These are phyloP conservation scores for Euplexia lucipara DNA, from an alignment of 2,888 invertebrate genomes.

Conservation along the genomic window DNA sequence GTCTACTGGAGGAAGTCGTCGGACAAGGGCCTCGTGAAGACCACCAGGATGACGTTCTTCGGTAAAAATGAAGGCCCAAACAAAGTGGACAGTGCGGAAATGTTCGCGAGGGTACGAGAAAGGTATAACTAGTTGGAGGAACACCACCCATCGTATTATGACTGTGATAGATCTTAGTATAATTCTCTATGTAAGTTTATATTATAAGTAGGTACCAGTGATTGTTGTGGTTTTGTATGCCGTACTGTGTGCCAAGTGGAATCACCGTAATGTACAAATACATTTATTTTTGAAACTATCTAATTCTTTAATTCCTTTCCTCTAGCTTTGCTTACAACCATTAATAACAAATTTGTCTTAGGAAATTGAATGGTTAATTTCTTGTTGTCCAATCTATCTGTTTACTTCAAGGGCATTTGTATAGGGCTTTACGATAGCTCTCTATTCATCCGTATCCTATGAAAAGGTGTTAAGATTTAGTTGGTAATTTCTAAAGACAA, in stretches of 20 bases:
- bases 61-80: slow-evolving; percentile 88
- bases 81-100: slow-evolving; percentile 85
- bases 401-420: neutral
- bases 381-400: slow-evolving; percentile 11
- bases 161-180: slow-evolving; percentile 71
- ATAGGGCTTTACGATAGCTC: slow-evolving; percentile 18
- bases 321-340: slow-evolving; percentile 2
- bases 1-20: slow-evolving; percentile 93
- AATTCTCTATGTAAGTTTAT: slow-evolving; percentile 56
- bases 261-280: slow-evolving; percentile 63
- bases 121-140: slow-evolving; percentile 76
- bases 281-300: slow-evolving; percentile 49
- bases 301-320: slow-evolving; percentile 29
- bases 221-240: slow-evolving; percentile 55
- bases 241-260: slow-evolving; percentile 32
- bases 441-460: neutral
- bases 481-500: slow-evolving; percentile 6
- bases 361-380: slow-evolving; percentile 16
- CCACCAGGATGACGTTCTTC: slow-evolving; percentile 91
- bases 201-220: slow-evolving; percentile 60
- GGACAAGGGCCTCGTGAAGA: slow-evolving; percentile 89
- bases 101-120: slow-evolving; percentile 85
- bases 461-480: slow-evolving; percentile 1
- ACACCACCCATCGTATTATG: slow-evolving; percentile 51
- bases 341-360: slow-evolving; percentile 17